These are phyloP conservation scores for Luidia sarsii DNA, from an alignment of 53 echinoderm and acorn worm species.

Conservation along the genomic window DNA sequence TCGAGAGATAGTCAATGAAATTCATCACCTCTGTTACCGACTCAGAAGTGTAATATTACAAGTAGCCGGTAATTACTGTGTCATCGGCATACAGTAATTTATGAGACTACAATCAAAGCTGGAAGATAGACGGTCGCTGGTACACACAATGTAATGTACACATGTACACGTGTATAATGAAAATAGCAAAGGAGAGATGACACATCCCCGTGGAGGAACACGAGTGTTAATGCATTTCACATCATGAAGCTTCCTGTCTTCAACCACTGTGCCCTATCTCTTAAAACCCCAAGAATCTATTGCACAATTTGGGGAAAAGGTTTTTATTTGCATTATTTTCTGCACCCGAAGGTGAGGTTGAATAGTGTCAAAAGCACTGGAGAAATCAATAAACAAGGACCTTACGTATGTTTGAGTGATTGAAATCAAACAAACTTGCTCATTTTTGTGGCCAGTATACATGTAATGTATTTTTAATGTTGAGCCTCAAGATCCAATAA, in stretches of 20 bases:
- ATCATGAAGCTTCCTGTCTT: not conserved
- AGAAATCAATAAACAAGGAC: conserved; percentile 24
- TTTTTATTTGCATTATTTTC: not conserved
- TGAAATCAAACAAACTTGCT: no score
- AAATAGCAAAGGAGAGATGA: not conserved
- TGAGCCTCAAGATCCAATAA: no score
- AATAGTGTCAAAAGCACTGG: not conserved
- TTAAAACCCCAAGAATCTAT: not conserved
- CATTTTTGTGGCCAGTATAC: no score
- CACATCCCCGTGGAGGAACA: conserved; percentile 7
- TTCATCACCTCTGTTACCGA: not conserved
- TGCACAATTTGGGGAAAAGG: not conserved
- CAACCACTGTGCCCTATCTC: conserved; percentile 8
- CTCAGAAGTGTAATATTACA: not conserved
- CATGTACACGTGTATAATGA: no score
- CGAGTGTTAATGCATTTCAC: not conserved
- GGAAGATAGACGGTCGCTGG: conserved; percentile 16
- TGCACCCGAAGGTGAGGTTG: not conserved
- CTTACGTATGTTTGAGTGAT: not conserved
- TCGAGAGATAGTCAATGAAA: not conserved
- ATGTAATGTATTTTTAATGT: no score
- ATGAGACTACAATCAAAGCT: not conserved
- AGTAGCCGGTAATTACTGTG: conserved; percentile 7
- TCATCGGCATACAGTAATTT: conserved; percentile 2
- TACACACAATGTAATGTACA: no score